Conservation (phyloP, 1,140 invertebrate species). For the Drosophila mayri region DNA sequence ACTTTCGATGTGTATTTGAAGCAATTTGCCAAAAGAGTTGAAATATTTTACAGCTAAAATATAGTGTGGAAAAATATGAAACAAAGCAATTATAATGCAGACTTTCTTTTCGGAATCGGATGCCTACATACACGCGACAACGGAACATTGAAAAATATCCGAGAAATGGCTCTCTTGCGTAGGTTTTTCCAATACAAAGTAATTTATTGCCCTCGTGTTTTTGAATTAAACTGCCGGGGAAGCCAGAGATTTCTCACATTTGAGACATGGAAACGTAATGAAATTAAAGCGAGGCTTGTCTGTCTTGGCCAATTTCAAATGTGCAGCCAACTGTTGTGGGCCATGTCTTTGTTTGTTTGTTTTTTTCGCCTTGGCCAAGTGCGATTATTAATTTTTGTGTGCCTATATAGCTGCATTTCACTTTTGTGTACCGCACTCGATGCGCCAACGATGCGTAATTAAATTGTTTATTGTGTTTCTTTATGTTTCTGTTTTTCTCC, state of each 20-base stretch:
- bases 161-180: constrained; percentile 39
- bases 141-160: constrained; percentile 11
- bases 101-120: constrained; percentile 64
- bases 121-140: constrained; percentile 60
- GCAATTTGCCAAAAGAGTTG: constrained; percentile 44
- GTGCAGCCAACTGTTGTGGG: constrained; percentile 70
- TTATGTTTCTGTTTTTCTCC: constrained; percentile 44
- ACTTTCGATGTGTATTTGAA: constrained; percentile 23
- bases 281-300: constrained; percentile 5
- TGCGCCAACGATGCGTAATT: constrained; percentile 55
- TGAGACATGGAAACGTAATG: constrained; percentile 37
- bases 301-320: constrained; percentile 51
- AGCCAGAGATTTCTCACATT: constrained; percentile 47
- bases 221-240: constrained; percentile 30
- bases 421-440: constrained; percentile 55
- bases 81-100: constrained; percentile 70
- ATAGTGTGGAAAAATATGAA: constrained; percentile 47
- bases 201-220: constrained; percentile 59
- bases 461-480: constrained; percentile 63
- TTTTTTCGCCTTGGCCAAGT: constrained; percentile 42
- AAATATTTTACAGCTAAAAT: constrained; percentile 41
- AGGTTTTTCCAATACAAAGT: constrained; percentile 47
- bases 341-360: constrained; percentile 44
- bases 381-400: constrained; percentile 66
- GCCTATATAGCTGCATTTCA: constrained; percentile 66